A percentile compares a stretch with the other conserved stretches of the same genome.
Conservation (phyloP, 2,113 vertebrate genomes). For the Lycocorax pyrrhopterus region DNA sequence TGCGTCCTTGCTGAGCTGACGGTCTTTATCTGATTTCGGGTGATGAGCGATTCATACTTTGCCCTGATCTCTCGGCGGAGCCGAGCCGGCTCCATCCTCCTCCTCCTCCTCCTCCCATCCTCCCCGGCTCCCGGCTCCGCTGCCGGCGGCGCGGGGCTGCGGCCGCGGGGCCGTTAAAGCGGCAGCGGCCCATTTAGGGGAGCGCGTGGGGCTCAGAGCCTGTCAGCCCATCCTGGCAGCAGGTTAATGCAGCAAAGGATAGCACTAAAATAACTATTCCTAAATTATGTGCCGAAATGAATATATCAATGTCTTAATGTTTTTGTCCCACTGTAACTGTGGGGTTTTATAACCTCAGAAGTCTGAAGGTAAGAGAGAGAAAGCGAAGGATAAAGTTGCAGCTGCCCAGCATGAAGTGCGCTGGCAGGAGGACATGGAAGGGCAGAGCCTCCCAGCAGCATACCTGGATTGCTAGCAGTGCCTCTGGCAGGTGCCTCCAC, state of each 20-base stretch:
- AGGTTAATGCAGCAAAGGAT: background rate
- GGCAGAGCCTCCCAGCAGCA: background rate
- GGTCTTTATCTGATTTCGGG: slow-evolving; percentile 70
- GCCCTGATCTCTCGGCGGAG: slow-evolving; percentile 84
- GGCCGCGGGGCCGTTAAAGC: slow-evolving; percentile 65
- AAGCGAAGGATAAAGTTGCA: background rate
- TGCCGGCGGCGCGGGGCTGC: background rate
- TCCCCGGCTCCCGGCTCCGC: slow-evolving; percentile 59
- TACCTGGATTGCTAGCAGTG: no score
- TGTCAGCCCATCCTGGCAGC: background rate
- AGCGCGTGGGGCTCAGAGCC: background rate
- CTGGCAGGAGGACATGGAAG: no score
- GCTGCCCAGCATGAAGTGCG: background rate
- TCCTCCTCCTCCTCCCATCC: slow-evolving; percentile 78
- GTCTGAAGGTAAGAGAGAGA: background rate
- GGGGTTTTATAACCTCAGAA: background rate
- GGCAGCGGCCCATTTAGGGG: slow-evolving; percentile 50
- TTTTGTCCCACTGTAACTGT: background rate
- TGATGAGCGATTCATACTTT: slow-evolving; percentile 79
- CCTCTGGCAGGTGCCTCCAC: background rate
- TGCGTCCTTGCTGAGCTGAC: slow-evolving; percentile 70
- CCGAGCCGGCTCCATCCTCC: slow-evolving; percentile 88
- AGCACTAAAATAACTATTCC: background rate
- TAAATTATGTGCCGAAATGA: background rate
- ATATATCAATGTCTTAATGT: no score